Conservation (phyloP, 2,888 invertebrate genomes). For the Eristalis tenax region DNA sequence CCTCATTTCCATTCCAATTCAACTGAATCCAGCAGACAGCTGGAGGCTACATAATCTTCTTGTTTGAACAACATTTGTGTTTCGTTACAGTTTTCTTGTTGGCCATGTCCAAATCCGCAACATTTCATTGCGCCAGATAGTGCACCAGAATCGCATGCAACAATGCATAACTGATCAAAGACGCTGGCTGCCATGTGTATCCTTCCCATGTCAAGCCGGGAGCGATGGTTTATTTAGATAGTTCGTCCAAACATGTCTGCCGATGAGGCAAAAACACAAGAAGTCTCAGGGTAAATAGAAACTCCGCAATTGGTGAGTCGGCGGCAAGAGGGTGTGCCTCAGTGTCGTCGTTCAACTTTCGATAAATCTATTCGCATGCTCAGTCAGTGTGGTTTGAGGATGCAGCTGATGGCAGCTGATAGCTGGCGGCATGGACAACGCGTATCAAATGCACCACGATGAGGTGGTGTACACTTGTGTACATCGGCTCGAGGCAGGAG, state of each 20-base stretch:
- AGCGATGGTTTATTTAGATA: slow-evolving; percentile 69
- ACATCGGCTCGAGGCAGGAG: neutral
- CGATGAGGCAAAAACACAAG: slow-evolving; percentile 45
- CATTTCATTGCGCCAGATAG: slow-evolving; percentile 38
- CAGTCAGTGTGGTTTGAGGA: neutral
- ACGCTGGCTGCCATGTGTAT: slow-evolving; percentile 35
- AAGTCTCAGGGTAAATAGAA: slow-evolving; percentile 59
- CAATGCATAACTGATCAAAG: slow-evolving; percentile 69
- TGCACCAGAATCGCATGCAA: slow-evolving; percentile 48
- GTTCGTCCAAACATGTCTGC: slow-evolving; percentile 61
- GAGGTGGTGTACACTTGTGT: neutral
- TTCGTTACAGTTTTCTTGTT: slow-evolving; percentile 44
- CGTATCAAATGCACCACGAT: slow-evolving; percentile 42
- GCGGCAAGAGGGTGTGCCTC: slow-evolving; percentile 36
- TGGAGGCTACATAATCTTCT: slow-evolving; percentile 39
- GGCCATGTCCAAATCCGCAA: slow-evolving; percentile 26
- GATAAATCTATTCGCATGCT: slow-evolving; percentile 46
- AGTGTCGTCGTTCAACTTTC: slow-evolving; percentile 41
- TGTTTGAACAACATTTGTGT: slow-evolving; percentile 62
- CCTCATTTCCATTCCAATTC: slow-evolving; percentile 30
- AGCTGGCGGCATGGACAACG: slow-evolving; percentile 13
- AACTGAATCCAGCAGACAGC: slow-evolving; percentile 24
- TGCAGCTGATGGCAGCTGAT: too few relatives aligned
- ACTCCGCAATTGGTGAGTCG: slow-evolving; percentile 42
- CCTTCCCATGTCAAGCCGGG: slow-evolving; percentile 54